These are phyloP conservation scores for Callospermophilus lateralis DNA, from an alignment of 2,113 vertebrate genomes.

Conservation along the genomic window DNA sequence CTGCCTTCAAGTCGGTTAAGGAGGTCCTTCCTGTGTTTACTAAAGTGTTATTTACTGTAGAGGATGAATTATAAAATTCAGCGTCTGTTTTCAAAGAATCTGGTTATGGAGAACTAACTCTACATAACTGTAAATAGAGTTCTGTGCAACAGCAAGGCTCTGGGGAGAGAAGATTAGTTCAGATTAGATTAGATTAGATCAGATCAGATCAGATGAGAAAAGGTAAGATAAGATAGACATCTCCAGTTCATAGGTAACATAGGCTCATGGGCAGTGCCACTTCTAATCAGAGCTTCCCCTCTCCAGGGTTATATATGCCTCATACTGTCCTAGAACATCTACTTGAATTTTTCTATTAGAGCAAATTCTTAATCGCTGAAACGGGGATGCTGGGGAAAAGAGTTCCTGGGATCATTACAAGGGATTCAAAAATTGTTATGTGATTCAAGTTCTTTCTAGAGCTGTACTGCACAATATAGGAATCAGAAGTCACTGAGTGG, in stretches of 20 bases:
- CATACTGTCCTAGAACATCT: neutral
- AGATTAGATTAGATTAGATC: neutral
- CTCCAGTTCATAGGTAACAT: neutral
- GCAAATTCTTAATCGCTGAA: neutral
- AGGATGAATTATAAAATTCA: neutral
- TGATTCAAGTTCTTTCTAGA: neutral
- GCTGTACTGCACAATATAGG: rapidly evolving
- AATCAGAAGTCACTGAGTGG: no score
- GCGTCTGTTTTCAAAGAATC: neutral
- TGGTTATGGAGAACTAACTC: neutral
- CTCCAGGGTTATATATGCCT: neutral
- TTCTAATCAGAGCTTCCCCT: neutral
- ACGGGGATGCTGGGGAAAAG: neutral
- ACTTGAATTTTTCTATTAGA: neutral
- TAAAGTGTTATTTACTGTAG: neutral
- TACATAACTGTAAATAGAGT: neutral
- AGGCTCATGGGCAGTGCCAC: neutral
- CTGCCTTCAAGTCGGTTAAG: neutral
- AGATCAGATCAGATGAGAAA: no score
- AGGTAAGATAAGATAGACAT: neutral
- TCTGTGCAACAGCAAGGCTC: neutral
- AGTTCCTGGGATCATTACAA: rapidly evolving
- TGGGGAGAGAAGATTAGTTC: neutral
- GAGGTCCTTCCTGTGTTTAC: neutral
- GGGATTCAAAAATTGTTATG: rapidly evolving